Evolutionary conservation across 1,140 invertebrate genomes (phyloP).

Genomic region (Schlechtendalia chinensis): DNA sequence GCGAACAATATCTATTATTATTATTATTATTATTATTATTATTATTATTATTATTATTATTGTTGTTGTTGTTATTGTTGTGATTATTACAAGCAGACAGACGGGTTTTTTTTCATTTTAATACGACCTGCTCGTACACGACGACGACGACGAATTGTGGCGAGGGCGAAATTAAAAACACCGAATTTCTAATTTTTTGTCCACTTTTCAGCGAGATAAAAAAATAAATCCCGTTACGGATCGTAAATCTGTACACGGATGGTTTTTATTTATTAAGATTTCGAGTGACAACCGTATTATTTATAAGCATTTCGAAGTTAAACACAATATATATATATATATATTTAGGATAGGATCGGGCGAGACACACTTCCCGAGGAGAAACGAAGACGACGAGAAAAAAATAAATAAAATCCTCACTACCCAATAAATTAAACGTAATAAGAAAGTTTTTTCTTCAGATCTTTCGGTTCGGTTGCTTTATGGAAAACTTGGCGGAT

Average conservation of each 20-base stretch:
- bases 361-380: too few species aligned
- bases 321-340: too few species aligned
- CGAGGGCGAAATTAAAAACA: neutral
- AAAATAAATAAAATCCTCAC: too few species aligned
- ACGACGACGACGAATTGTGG: too few species aligned
- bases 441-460: slow-evolving; percentile 40
- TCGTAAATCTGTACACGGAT: slow-evolving; percentile 7
- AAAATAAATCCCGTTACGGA: slow-evolving; percentile 21
- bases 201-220: too few species aligned
- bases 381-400: neutral
- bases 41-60: too few species aligned
- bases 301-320: neutral
- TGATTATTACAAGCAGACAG: too few species aligned
- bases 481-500: neutral
- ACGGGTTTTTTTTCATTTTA: slow-evolving; percentile 32
- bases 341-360: too few species aligned
- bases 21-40: too few species aligned
- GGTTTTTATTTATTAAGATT: slow-evolving; percentile 41
- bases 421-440: slow-evolving; percentile 40
- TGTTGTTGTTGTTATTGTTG: too few species aligned
- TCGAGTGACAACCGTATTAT: slow-evolving; percentile 5
- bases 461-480: slow-evolving; percentile 32
- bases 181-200: too few species aligned
- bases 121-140: neutral
- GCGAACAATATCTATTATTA: too few species aligned